Evolutionary conservation across 2,797 vertebrate species (phyloP), one percentile per base, ranked within the genome.

Genomic region (Poecilia picta): DNA sequence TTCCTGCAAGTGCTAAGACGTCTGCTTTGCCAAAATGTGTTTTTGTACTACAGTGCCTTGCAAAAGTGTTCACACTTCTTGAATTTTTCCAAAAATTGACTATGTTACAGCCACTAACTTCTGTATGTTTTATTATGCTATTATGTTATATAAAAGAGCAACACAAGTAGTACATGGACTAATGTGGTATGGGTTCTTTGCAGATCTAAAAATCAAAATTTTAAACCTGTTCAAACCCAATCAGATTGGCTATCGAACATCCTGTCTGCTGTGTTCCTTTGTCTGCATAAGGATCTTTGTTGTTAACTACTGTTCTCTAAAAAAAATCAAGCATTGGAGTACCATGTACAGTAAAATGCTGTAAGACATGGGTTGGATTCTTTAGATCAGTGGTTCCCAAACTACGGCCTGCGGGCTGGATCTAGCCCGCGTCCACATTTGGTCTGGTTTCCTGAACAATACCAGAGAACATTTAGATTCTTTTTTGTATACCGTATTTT

Each of bases 1-100:
- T 74, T 82, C 81, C 75, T 74, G 71, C 57, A 75, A 81, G 36
- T 86, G 78, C 75, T 82, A 71, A 84, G 83, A 77, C 41, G 77
- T 46, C 8, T 33, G 59, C 31, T 62, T 62, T 1, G 10, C 53
- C 53, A n/a, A 55, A 55, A 55, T 55, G 53, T 66, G 33, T 66
- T 66, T 57, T 66, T 66, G 18, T 39, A 8, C 16, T 66, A 11
- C 16, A 8, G 62, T 66, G 62, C 36, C 66, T 68, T 71, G 68
- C 68, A 71, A 71, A 71, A n/a, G 68, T 71, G 12, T 45, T 71
- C 39, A 71, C 2, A n/a, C 41, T 43, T 43, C 12, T 45, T 43
- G 11, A 45, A 3, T n/a, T 68, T 41, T 20, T 64, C 8, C 33
- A 31, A 23, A 36, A 10, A 13, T 16, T 15, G 5, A 4, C 15